Evolutionary conservation across 2,113 vertebrate species (phyloP).

Genomic region (Trochalopteron elliotii): DNA sequence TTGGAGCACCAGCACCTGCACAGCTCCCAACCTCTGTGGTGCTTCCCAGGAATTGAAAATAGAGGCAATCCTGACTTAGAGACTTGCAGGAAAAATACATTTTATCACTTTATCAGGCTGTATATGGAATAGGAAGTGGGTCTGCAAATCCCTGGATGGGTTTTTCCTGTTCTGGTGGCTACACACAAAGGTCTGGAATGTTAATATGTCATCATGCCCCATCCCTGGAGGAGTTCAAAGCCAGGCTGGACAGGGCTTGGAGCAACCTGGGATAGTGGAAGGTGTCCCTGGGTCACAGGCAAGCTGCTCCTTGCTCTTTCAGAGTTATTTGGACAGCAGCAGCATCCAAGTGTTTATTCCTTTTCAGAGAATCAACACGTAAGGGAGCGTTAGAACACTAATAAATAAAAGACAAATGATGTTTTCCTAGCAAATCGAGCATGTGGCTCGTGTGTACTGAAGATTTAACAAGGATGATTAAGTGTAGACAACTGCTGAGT

Average conservation of each 20-base stretch:
- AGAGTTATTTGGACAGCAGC: background rate
- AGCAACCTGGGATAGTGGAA: background rate
- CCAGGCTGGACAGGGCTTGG: rapidly evolving
- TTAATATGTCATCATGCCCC: background rate
- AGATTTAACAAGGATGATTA: background rate
- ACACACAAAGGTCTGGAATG: background rate
- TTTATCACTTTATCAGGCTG: background rate
- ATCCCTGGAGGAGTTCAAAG: background rate
- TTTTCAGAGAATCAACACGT: background rate
- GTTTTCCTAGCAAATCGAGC: conserved; percentile 16
- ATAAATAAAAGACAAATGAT: background rate
- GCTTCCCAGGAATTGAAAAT: background rate
- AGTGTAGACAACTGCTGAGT: background rate
- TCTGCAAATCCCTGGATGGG: background rate
- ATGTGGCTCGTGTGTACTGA: background rate
- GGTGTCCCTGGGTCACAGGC: background rate
- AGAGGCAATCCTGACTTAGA: background rate
- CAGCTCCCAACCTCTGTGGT: background rate
- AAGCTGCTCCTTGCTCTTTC: background rate
- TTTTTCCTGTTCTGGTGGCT: background rate
- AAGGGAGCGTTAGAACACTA: background rate
- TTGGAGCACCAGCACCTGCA: background rate
- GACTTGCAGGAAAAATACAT: background rate
- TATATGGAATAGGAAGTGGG: background rate
- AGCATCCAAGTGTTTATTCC: background rate